Percentiles rank a stretch among this genome's conserved stretches.
Conservation (phyloP, 2,797 vertebrate species). For the Lophius americanus region DNA sequence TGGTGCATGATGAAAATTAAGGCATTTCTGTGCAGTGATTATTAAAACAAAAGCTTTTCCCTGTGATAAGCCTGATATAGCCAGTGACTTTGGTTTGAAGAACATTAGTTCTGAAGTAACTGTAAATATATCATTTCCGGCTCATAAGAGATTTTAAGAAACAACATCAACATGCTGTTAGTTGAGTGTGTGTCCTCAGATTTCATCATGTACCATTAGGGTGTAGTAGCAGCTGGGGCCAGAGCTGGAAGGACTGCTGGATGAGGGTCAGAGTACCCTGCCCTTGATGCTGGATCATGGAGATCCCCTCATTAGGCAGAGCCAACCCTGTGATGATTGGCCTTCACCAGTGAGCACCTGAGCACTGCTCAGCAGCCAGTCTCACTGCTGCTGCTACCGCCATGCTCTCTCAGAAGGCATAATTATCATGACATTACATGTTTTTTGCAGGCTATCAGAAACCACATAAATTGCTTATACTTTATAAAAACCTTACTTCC, state of each 20-base stretch:
- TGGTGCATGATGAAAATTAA: background rate
- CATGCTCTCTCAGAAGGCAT: conserved; percentile 28
- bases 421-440: conserved; percentile 32
- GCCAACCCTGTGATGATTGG: conserved; percentile 69
- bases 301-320: conserved; percentile 73
- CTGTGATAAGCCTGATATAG: background rate
- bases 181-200: conserved; percentile 23
- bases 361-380: conserved; percentile 53
- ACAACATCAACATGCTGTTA: conserved; percentile 17
- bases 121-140: background rate
- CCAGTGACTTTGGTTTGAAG: background rate
- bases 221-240: conserved; percentile 53
- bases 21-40: background rate
- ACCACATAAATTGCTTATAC: background rate
- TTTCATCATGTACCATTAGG: conserved; percentile 22
- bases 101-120: background rate
- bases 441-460: conserved; percentile 1
- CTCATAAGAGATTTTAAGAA: conserved; percentile 4
- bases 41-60: background rate
- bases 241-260: conserved; percentile 41
- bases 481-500: conserved; percentile 1
- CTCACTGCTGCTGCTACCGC: conserved; percentile 41
- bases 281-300: conserved; percentile 62
- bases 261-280: conserved; percentile 72
- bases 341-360: conserved; percentile 71